Conservation (phyloP, 2,888 invertebrate species). For the Ormyrus nitidulus region DNA sequence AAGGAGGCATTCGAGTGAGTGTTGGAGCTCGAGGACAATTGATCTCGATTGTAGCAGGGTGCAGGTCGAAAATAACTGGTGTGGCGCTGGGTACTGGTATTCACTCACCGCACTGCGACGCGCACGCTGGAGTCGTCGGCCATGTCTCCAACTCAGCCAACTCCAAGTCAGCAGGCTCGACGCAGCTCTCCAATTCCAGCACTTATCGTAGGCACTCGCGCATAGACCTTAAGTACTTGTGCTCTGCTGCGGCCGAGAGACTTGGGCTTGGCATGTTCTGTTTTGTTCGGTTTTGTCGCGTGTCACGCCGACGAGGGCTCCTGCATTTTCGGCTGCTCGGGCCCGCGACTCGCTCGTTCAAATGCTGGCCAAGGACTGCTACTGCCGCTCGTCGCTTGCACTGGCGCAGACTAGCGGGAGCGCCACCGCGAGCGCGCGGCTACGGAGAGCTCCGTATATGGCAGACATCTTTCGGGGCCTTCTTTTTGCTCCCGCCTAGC, state of each 20-base stretch:
- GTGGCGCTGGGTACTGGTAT: neutral
- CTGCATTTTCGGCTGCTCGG: neutral
- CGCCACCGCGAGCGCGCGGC: neutral
- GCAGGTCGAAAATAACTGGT: neutral
- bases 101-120: constrained; percentile 73
- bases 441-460: constrained; percentile 51
- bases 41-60: constrained; percentile 7
- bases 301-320: too few relatives aligned
- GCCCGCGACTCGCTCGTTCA: constrained; percentile 17
- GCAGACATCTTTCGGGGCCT: constrained; percentile 54
- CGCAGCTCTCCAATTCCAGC: too few relatives aligned
- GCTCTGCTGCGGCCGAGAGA: neutral
- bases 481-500: neutral
- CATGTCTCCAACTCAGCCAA: constrained; percentile 62
- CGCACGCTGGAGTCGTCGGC: constrained; percentile 74
- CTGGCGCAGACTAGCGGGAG: neutral
- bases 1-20: neutral
- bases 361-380: constrained; percentile 42
- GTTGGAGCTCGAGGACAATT: neutral
- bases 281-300: too few relatives aligned
- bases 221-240: too few relatives aligned
- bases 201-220: too few relatives aligned
- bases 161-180: too few relatives aligned
- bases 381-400: neutral
- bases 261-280: too few relatives aligned